phyloP scores from a whole-genome alignment of 92 coral and sea anemone species.

The Pocillopora meandrina region DNA sequence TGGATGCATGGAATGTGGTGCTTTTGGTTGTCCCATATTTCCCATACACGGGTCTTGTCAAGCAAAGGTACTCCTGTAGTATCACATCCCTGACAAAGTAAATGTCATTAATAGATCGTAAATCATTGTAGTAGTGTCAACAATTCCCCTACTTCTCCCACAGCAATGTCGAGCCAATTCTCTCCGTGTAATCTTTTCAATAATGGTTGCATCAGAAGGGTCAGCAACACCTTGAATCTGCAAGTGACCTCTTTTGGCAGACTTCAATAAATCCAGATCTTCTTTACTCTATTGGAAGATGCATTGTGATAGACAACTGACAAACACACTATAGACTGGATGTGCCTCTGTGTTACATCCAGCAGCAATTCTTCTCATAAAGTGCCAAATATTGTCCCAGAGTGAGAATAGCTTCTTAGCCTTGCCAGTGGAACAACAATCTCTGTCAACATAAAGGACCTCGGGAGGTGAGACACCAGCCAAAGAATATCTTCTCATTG shows the following conservation, averaged over 20 bases:
- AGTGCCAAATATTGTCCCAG: conserved; percentile 58
- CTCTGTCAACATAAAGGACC: conserved; percentile 51
- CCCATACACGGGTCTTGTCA: conserved; percentile 49
- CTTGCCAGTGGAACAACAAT: conserved; percentile 44
- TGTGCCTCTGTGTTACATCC: conserved; percentile 67
- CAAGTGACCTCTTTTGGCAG: no score
- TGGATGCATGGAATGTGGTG: conserved; percentile 63
- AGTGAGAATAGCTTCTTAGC: conserved; percentile 31
- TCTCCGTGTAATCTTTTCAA: conserved; percentile 21
- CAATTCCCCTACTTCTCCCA: conserved; percentile 53
- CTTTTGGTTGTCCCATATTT: conserved; percentile 59
- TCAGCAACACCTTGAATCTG: background rate
- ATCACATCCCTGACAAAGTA: conserved; percentile 57
- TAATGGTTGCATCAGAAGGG: conserved; percentile 46
- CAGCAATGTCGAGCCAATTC: conserved; percentile 58
- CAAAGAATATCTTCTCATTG: conserved; percentile 26
- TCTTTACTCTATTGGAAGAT: conserved; percentile 55
- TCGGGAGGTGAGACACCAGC: conserved; percentile 39
- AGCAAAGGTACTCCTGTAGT: conserved; percentile 66
- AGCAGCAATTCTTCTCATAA: conserved; percentile 61
- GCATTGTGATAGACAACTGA: conserved; percentile 53
- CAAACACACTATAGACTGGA: conserved; percentile 51
- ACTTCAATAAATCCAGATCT: no score
- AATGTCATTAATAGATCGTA: conserved; percentile 39
- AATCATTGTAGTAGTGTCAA: conserved; percentile 44